phyloP scores from a whole-genome alignment of 2,888 invertebrate species.

The Hylaea fasciaria region DNA sequence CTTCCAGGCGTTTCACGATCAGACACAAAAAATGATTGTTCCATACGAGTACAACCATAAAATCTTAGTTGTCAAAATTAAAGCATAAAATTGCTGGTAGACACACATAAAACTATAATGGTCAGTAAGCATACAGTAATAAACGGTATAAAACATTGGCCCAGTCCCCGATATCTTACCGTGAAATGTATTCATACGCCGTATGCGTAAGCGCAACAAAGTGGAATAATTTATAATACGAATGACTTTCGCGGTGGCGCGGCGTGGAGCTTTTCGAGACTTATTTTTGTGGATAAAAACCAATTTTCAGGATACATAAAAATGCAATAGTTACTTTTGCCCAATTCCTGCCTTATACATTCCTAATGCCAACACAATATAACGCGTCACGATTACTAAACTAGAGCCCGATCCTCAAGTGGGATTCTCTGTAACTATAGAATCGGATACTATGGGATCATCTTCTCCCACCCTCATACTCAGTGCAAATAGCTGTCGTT shows the following conservation, averaged over 20 bases:
- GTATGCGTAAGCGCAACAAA: slow-evolving; percentile 40
- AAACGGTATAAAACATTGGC: slow-evolving; percentile 53
- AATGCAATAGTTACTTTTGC: too few species aligned
- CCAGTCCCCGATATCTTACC: slow-evolving; percentile 53
- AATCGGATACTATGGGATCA: too few species aligned
- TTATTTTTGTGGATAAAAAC: not conserved
- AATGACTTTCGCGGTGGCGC: slow-evolving; percentile 15
- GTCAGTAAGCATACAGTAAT: slow-evolving; percentile 56
- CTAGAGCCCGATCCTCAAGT: too few species aligned
- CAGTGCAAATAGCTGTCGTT: too few species aligned
- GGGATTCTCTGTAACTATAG: too few species aligned
- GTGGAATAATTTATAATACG: slow-evolving; percentile 37
- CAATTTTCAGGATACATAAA: not conserved
- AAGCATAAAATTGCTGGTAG: slow-evolving; percentile 37
- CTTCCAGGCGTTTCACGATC: not conserved
- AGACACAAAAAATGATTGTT: not conserved
- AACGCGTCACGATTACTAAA: too few species aligned
- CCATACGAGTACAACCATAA: slow-evolving; percentile 8
- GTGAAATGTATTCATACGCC: slow-evolving; percentile 58
- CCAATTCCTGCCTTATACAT: too few species aligned
- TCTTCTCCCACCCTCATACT: too few species aligned
- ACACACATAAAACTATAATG: slow-evolving; percentile 46
- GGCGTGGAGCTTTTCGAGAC: slow-evolving; percentile 6
- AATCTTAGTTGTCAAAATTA: slow-evolving; percentile 34
- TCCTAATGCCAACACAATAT: too few species aligned